phyloP scores from a whole-genome alignment of 2,113 vertebrate species.

The Urocitellus parryii region DNA sequence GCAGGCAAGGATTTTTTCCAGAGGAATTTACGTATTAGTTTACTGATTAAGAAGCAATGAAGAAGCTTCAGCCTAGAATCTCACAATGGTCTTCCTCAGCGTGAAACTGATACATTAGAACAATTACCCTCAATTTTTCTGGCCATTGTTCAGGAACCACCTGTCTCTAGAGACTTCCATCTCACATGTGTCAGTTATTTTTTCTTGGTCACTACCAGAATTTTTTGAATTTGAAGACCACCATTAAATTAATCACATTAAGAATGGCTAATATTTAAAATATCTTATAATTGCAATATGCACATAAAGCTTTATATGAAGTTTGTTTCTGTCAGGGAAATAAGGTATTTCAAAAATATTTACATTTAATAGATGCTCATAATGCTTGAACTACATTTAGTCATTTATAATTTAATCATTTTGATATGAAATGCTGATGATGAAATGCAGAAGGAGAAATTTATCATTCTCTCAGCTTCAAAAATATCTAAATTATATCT shows the following conservation, averaged over 20 bases:
- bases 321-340: neutral
- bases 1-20: neutral
- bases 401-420: conserved; percentile 53
- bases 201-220: neutral
- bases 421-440: neutral
- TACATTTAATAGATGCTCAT: conserved; percentile 47
- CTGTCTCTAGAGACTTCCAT: neutral
- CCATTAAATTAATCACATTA: neutral
- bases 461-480: conserved; percentile 23
- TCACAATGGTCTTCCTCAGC: neutral
- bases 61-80: neutral
- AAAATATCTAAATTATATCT: conserved; percentile 65
- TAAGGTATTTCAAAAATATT: conserved; percentile 35
- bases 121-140: neutral
- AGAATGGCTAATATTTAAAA: neutral
- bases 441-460: conserved; percentile 47
- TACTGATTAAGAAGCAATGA: neutral
- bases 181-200: neutral
- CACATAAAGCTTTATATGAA: conserved; percentile 25
- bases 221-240: neutral
- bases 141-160: neutral
- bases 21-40: neutral
- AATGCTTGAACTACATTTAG: conserved; percentile 26
- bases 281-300: neutral
- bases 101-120: neutral